A percentile compares a stretch with the other conserved stretches of the same genome.
These are phyloP conservation scores for Abrostola tripartita DNA, from an alignment of 2,888 invertebrate species.

Conservation along the genomic window DNA sequence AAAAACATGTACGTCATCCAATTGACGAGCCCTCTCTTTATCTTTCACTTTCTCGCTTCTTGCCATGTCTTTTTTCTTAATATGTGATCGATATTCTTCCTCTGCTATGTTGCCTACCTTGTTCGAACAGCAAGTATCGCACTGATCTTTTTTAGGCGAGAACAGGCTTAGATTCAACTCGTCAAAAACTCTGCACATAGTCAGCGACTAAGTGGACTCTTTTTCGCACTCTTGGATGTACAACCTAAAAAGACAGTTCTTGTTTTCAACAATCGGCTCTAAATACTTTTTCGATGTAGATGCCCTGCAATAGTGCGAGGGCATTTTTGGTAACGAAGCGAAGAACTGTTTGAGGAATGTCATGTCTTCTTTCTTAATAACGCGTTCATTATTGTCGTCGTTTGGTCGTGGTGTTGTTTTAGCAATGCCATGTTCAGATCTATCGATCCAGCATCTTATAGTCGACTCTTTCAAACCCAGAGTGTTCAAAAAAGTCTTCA, in stretches of 20 bases:
- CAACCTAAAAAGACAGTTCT: conserved; percentile 31
- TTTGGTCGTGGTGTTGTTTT: conserved; percentile 15
- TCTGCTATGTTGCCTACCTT: conserved; percentile 49
- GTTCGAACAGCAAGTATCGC: conserved; percentile 32
- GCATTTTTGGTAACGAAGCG: conserved; percentile 45
- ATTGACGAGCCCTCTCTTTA: conserved; percentile 38
- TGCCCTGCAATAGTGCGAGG: conserved; percentile 52
- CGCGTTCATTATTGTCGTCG: conserved; percentile 12
- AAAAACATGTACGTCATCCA: conserved; percentile 36
- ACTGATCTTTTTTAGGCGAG: conserved; percentile 51
- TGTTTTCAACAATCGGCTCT: conserved; percentile 32
- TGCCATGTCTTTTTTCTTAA: conserved; percentile 43
- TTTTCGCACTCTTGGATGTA: conserved; percentile 39
- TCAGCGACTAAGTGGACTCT: conserved; percentile 27
- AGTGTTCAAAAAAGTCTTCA: conserved; percentile 46
- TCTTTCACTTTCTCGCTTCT: conserved; percentile 51
- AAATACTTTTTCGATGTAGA: conserved; percentile 48
- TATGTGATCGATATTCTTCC: conserved; percentile 42
- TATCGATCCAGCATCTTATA: conserved; percentile 28
- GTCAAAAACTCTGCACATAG: conserved; percentile 44
- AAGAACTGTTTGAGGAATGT: conserved; percentile 26
- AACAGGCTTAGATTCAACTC: conserved; percentile 48
- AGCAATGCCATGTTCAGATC: conserved; percentile 24
- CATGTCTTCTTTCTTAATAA: conserved; percentile 26
- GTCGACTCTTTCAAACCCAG: conserved; percentile 44